Base-by-base conservation (phyloP, 2,113 vertebrate genomes). In the Dicentrarchus labrax region DNA sequence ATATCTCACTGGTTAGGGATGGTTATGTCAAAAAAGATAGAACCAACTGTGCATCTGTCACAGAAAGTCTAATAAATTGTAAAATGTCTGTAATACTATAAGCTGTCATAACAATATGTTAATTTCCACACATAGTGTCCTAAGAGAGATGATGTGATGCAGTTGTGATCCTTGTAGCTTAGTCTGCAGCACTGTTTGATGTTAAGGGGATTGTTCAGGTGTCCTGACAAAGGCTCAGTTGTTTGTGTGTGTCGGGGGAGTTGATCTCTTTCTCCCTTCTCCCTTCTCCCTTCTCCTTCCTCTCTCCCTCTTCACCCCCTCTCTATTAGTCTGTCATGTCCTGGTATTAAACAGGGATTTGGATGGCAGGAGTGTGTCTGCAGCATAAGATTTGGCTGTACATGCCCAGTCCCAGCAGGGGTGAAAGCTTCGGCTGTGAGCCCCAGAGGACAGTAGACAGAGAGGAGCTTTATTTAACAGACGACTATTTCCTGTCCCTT, bases 301-400 rank as follows among this genome's bases (percentile, higher is more conserved):
- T 38, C 41, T 4, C 13, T 51, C 62, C 24, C 38, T 39, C 21
- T 24, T 21, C 61, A 22, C 53, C 67, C 43, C 61, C 48, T 72
- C 78, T 76, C 72, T 76, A 83, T 83, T 80, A 85, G 86, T 80
- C 73, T 76, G 80, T 73, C 76, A 67, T 68, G 76, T 80, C 82
- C 59, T 64, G 78, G 84, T 87, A 76, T 89, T 89, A 87, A 86
- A 86, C 6, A 5, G 67, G 87, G 89, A 86, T 89, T 87, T 89
- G 61, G 74, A 86, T 50, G 80, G 83, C 80, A 84, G 73, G 66
- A 61, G 80, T 30, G 85, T 80, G 87, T 87, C 85, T 89, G 83
- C 67, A 47, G 73, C 6, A 19, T 4, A 59, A 79, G 85, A 91
- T 91, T 91, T 89, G 86, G 85, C 80, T 54, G 72, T 8, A 80